Evolutionary conservation across 1,140 invertebrate species (phyloP), one percentile per base, ranked within the genome.

Genomic region (Zaprionus vittiger): DNA sequence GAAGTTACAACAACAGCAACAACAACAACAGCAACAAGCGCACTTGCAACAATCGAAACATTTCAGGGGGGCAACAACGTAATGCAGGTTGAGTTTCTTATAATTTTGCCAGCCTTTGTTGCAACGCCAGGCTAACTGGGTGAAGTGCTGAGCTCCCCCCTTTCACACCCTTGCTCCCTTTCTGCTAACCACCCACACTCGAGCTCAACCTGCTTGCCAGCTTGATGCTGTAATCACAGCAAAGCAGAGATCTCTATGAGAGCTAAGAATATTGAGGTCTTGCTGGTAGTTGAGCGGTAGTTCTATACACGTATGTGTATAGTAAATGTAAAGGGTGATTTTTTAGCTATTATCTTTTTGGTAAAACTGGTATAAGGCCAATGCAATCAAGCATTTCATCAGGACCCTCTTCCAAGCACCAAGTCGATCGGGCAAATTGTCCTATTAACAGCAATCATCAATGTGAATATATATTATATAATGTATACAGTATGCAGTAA

Each of bases 81-180:
- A 83, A 89, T 87, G 49, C 78, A 78, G 79, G 75, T 78, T 78
- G 75, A 80, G 79, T 65, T 59, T 55, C 63, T 62, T 41, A 73
- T 76, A 79, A 79, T 79, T 79, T 55, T 57, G 28, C 15, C 26
- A 2, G 68, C 65, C 63, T 61, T 75, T 79, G 66, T 77, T 77
- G 14, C 61, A 55, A 31, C 69, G 15, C 37, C 38, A 20, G 49
- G 44, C 69, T 72, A 77, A 77, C 70, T 77, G 70, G 74, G 74
- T 77, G 70, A 77, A 77, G 74, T 67, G 28, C 22, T 31, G n/a
- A 20, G 20, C 15, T 65, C 6, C 28, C 31, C 20, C 20, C 5
- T 9, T 22, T 2, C 38, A n/a, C 5, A 5, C 7, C 41, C 4
- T 5, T 22, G 20, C 38, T 41, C 12, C 12, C 15, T 41, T n/a